phyloP scores from a whole-genome alignment of 2,888 invertebrate genomes.

The Drymonia ruficornis region DNA sequence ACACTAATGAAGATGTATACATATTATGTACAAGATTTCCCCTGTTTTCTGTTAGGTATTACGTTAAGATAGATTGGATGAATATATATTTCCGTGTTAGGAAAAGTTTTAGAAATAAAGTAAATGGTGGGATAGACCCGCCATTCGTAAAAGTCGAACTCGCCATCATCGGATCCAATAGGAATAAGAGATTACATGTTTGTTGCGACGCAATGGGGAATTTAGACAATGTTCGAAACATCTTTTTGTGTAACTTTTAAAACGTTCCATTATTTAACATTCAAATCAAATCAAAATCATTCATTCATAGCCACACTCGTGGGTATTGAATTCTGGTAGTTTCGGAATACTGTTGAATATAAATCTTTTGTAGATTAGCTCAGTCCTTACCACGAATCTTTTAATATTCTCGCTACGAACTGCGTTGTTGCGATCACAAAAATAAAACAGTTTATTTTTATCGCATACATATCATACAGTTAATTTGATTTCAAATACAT shows the following conservation, averaged over 20 bases:
- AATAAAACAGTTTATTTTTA: too few species aligned
- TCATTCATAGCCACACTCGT: too few species aligned
- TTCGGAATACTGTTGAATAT: too few species aligned
- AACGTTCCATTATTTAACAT: neutral
- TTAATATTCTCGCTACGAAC: too few species aligned
- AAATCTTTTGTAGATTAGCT: too few species aligned
- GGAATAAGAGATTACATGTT: conserved; percentile 23
- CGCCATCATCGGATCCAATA: conserved; percentile 15
- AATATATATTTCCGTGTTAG: conserved; percentile 18
- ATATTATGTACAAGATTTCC: neutral
- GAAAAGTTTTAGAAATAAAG: conserved; percentile 23
- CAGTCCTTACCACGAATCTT: too few species aligned
- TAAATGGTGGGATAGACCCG: conserved; percentile 14
- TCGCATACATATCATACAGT: too few species aligned
- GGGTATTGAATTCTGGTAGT: too few species aligned
- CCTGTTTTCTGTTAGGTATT: neutral
- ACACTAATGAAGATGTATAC: neutral
- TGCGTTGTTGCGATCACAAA: too few species aligned
- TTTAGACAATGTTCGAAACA: conserved; percentile 12
- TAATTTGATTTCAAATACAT: too few species aligned
- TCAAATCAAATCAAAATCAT: neutral
- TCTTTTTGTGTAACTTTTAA: neutral
- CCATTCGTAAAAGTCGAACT: conserved; percentile 17
- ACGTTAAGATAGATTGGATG: conserved; percentile 11
- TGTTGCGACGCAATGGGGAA: neutral